Evolutionary conservation across 2,888 invertebrate species (phyloP).

Genomic region (Stenolophus ochropezus): DNA sequence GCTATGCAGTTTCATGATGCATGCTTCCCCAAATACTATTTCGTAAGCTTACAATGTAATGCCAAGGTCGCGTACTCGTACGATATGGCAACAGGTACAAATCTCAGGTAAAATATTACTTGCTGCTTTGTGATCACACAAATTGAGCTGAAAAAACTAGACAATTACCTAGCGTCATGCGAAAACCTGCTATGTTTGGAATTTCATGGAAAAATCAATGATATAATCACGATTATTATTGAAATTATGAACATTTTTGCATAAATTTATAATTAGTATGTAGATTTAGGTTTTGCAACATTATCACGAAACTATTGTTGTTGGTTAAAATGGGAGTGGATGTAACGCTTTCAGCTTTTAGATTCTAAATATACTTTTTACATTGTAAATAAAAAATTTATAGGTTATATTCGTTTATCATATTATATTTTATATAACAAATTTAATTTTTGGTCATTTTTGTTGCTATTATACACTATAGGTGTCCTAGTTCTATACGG

Average conservation of each 20-base stretch:
- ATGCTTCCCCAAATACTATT: conserved; percentile 28
- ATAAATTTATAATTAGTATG: conserved; percentile 9
- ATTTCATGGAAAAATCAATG: conserved; percentile 20
- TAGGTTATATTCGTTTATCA: too few species aligned
- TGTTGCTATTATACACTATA: too few species aligned
- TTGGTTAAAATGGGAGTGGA: background rate
- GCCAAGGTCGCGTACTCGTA: conserved; percentile 21
- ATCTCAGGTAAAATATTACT: conserved; percentile 21
- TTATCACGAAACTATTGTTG: background rate
- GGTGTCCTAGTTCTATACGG: too few species aligned
- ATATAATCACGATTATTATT: conserved; percentile 30
- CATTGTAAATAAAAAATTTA: too few species aligned
- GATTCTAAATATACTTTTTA: background rate
- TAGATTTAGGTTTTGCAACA: background rate
- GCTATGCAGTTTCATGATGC: background rate
- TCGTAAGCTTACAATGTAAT: conserved; percentile 15
- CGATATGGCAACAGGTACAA: conserved; percentile 24
- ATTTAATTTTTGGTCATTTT: too few species aligned
- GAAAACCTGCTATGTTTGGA: conserved; percentile 17
- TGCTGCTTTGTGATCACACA: conserved; percentile 1
- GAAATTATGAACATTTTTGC: conserved; percentile 9
- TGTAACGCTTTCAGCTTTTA: background rate
- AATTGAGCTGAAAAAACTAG: conserved; percentile 10
- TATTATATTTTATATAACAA: too few species aligned
- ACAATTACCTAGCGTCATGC: conserved; percentile 14